Conservation (phyloP, 2,113 vertebrate genomes). For the Oreochromis spilurus region DNA sequence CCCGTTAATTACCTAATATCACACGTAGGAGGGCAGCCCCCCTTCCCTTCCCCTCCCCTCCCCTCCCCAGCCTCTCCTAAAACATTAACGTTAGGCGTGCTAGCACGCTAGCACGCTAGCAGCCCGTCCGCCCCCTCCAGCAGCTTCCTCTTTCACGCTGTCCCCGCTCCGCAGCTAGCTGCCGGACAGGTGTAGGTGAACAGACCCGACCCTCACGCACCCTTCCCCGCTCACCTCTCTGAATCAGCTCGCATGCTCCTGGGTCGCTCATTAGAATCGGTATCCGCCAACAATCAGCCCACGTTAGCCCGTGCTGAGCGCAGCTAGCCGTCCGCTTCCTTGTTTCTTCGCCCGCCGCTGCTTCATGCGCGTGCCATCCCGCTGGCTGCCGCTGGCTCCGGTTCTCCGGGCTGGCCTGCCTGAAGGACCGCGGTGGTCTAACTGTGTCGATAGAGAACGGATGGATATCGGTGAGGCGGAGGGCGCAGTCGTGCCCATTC, state of each 20-base stretch:
- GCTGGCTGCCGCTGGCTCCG: neutral
- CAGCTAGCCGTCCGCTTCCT: slow-evolving; percentile 65
- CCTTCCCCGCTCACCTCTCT: slow-evolving; percentile 62
- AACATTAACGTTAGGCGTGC: neutral
- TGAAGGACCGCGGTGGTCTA: neutral
- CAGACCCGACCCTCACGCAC: neutral
- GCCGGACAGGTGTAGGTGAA: neutral
- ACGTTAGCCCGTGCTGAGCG: slow-evolving; percentile 45
- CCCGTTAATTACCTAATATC: neutral
- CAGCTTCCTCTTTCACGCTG: slow-evolving; percentile 32
- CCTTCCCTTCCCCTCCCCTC: neutral
- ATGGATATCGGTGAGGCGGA: slow-evolving; percentile 40
- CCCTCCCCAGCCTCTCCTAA: neutral
- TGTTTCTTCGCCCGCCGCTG: slow-evolving; percentile 49
- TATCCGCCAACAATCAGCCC: slow-evolving; percentile 51
- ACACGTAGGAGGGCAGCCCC: neutral
- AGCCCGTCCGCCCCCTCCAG: slow-evolving; percentile 12
- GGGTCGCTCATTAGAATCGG: slow-evolving; percentile 72
- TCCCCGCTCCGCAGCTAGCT: neutral
- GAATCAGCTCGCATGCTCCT: slow-evolving; percentile 72
- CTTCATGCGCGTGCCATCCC: slow-evolving; percentile 26
- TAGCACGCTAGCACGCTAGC: slow-evolving; percentile 42
- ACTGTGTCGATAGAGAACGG: slow-evolving; percentile 1
- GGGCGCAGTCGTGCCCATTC: slow-evolving; percentile 57
- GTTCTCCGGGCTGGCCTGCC: neutral